Conservation (phyloP, 2,113 vertebrate genomes). For the Rhodinocichla rosea region DNA sequence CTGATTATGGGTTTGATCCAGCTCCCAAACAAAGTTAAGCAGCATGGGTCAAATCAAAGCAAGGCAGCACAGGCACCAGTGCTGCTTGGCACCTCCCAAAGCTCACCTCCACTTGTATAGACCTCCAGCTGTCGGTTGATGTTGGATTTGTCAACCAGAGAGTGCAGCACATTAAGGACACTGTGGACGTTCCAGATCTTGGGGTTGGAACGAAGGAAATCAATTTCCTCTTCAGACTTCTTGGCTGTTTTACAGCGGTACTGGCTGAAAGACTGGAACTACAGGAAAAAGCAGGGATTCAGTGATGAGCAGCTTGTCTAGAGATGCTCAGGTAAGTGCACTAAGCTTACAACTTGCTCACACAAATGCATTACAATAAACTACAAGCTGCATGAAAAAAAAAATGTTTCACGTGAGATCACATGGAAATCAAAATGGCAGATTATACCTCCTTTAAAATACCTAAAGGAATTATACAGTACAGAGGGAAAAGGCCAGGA, state of each 20-base stretch:
- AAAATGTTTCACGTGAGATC: background rate
- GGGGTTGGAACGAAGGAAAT: slow-evolving; percentile 95
- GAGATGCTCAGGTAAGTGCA: background rate
- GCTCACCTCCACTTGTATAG: slow-evolving; percentile 95
- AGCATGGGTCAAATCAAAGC: background rate
- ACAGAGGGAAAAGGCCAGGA: background rate
- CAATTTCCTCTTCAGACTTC: slow-evolving; percentile 95
- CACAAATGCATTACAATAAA: background rate
- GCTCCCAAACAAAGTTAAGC: background rate
- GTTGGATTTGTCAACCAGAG: slow-evolving; percentile 97
- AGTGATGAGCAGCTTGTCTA: background rate
- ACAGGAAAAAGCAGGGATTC: background rate
- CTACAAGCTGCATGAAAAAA: background rate
- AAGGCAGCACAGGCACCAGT: background rate
- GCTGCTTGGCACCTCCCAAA: background rate
- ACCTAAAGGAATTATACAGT: background rate
- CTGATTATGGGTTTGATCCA: background rate
- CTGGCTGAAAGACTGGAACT: slow-evolving; percentile 99
- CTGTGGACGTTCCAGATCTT: slow-evolving; percentile 99
- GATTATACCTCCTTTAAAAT: background rate
- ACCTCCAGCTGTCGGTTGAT: slow-evolving; percentile 97
- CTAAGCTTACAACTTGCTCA: background rate
- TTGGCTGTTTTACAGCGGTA: slow-evolving; percentile 98
- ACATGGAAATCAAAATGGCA: background rate
- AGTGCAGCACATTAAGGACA: slow-evolving; percentile 96